Percentiles rank a stretch among this genome's conserved stretches.
Evolutionary conservation across 2,797 vertebrate genomes (phyloP).

Genomic region (Danio kyathit): DNA sequence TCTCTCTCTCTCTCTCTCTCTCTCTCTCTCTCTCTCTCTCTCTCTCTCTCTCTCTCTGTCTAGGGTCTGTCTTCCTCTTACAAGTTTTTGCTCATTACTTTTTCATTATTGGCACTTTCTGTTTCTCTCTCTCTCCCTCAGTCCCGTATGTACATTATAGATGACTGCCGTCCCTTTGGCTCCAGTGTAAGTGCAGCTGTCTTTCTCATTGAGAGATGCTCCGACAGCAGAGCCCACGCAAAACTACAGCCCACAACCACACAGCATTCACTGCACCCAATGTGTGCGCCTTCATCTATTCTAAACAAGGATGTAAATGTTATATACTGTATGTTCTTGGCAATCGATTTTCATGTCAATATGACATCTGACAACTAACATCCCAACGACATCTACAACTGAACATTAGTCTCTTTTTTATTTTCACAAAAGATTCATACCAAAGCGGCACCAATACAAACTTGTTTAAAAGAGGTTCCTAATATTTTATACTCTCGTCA

Average conservation of each 20-base stretch:
- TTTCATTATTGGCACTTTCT: slow-evolving; percentile 21
- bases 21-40: neutral
- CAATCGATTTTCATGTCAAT: neutral
- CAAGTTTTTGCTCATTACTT: slow-evolving; percentile 32
- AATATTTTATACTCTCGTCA: too few relatives aligned
- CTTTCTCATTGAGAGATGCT: slow-evolving; percentile 24
- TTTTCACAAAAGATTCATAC: too few relatives aligned
- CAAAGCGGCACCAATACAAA: too few relatives aligned
- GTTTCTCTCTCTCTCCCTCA: slow-evolving; percentile 1
- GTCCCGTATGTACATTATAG: slow-evolving; percentile 41
- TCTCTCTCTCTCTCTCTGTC: neutral
- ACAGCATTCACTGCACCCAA: neutral
- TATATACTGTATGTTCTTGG: too few relatives aligned
- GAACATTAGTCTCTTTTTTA: too few relatives aligned
- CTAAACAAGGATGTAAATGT: neutral
- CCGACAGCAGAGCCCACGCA: slow-evolving; percentile 9
- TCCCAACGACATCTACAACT: too few relatives aligned
- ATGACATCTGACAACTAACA: too few relatives aligned
- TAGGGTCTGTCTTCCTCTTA: slow-evolving; percentile 27
- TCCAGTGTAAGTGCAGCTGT: slow-evolving; percentile 36
- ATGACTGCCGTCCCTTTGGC: slow-evolving; percentile 31
- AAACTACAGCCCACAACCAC: slow-evolving; percentile 6
- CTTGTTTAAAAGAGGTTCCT: too few relatives aligned
- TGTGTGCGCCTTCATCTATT: neutral
- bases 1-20: neutral